These are phyloP conservation scores for Carpatolechia fugitivella DNA, from an alignment of 2,888 invertebrate species.

Conservation along the genomic window DNA sequence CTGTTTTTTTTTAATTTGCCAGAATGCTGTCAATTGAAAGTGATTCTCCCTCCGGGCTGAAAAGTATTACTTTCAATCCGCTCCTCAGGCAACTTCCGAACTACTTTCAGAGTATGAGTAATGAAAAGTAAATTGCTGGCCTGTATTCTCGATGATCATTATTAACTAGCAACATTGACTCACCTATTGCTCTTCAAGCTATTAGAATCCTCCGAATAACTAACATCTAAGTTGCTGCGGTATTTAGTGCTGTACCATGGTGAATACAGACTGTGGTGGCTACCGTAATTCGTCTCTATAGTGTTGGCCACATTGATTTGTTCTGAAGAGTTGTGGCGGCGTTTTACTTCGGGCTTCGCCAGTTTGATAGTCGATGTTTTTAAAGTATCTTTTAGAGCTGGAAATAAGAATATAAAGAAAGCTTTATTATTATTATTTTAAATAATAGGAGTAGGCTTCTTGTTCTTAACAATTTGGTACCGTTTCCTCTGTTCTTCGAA, in stretches of 20 bases:
- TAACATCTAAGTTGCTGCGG: constrained; percentile 72
- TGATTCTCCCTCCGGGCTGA: too few relatives aligned
- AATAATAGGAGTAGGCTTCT: too few relatives aligned
- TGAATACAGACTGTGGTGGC: constrained; percentile 60
- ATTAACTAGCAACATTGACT: constrained; percentile 1
- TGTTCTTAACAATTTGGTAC: too few relatives aligned
- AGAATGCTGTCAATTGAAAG: too few relatives aligned
- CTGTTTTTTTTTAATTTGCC: too few relatives aligned
- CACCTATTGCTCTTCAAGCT: constrained; percentile 83
- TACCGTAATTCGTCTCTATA: constrained; percentile 67
- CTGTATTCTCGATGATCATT: too few relatives aligned
- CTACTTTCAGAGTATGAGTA: too few relatives aligned
- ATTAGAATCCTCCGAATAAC: constrained; percentile 83
- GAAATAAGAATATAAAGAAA: constrained; percentile 29
- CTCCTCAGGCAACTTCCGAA: too few relatives aligned
- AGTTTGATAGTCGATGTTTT: constrained; percentile 59
- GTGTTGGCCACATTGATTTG: constrained; percentile 56
- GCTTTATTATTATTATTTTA: too few relatives aligned
- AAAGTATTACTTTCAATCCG: too few relatives aligned
- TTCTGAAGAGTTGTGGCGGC: constrained; percentile 70
- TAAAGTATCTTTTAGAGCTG: constrained; percentile 56
- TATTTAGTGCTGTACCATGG: constrained; percentile 64
- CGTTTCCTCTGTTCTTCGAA: too few relatives aligned
- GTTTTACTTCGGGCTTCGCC: constrained; percentile 76
- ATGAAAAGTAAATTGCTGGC: too few relatives aligned